phyloP scores from a whole-genome alignment of 2,113 vertebrate species.

The Microcebus ravelobensis region DNA sequence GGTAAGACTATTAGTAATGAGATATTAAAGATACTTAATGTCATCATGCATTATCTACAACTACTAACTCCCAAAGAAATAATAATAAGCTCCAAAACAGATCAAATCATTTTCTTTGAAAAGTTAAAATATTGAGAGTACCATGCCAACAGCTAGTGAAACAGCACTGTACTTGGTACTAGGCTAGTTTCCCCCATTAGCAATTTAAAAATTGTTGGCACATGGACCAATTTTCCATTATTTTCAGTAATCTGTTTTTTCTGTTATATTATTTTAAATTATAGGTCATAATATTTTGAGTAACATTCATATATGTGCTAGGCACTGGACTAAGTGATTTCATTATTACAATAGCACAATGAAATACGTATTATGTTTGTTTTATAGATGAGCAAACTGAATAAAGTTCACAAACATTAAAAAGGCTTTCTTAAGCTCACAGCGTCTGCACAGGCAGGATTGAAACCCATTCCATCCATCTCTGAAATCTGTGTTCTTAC shows the following conservation, averaged over 20 bases:
- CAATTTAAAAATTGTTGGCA: background rate
- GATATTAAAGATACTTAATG: background rate
- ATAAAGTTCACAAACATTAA: background rate
- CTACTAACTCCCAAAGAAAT: background rate
- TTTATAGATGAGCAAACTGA: slow-evolving; percentile 29
- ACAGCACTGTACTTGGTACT: background rate
- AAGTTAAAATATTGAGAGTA: background rate
- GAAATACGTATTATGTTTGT: background rate
- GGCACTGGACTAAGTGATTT: background rate
- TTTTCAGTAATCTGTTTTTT: background rate
- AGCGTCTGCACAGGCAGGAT: background rate
- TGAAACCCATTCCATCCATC: background rate
- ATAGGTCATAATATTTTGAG: background rate
- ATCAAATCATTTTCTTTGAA: background rate
- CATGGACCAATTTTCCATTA: background rate
- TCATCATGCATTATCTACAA: background rate
- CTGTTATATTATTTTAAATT: slow-evolving; percentile 35
- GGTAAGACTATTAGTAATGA: background rate
- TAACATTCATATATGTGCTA: background rate
- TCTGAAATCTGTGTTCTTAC: background rate
- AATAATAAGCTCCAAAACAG: background rate
- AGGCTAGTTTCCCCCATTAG: slow-evolving; percentile 12
- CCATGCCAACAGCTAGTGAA: background rate
- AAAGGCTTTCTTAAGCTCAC: background rate
- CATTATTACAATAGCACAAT: slow-evolving; percentile 9